Conservation (phyloP, 1,140 invertebrate species). For the Lysiphlebus fabarum region DNA sequence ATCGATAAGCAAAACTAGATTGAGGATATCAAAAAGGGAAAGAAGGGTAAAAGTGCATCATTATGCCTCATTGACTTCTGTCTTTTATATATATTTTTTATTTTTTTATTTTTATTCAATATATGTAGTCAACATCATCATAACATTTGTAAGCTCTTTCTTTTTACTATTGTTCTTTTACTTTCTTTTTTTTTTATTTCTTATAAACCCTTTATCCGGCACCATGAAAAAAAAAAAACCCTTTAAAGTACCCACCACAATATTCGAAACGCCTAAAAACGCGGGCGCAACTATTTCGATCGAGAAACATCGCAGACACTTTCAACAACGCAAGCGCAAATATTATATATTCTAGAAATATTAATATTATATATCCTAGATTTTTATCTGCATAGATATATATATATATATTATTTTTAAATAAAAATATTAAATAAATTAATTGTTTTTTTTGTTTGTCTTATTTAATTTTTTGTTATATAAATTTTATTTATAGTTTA, state of each 20-base stretch:
- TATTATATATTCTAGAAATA: not conserved
- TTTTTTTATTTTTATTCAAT: too few relatives aligned
- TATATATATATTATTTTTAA: too few relatives aligned
- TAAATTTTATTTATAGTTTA: too few relatives aligned
- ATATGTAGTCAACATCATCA: not conserved
- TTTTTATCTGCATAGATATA: too few relatives aligned
- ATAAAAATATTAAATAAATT: too few relatives aligned
- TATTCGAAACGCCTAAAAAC: not conserved
- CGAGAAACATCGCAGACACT: constrained; percentile 10
- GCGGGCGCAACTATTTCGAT: constrained; percentile 13
- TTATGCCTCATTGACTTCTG: constrained; percentile 6
- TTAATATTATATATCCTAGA: too few relatives aligned
- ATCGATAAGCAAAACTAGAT: constrained; percentile 35
- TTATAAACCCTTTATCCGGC: not conserved
- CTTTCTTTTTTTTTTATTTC: not conserved
- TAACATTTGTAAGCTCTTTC: not conserved
- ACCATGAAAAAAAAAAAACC: not conserved
- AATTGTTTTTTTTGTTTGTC: too few relatives aligned
- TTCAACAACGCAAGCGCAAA: constrained; percentile 13
- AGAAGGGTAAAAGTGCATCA: constrained; percentile 19
- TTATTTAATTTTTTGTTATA: too few relatives aligned
- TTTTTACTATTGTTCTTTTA: not conserved
- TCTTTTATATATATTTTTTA: not conserved
- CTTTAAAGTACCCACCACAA: not conserved
- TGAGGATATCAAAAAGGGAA: constrained; percentile 10